Percentiles rank a stretch among this genome's conserved stretches.
These are phyloP conservation scores for Arenaria interpres DNA, from an alignment of 2,113 vertebrate species.

Conservation along the genomic window DNA sequence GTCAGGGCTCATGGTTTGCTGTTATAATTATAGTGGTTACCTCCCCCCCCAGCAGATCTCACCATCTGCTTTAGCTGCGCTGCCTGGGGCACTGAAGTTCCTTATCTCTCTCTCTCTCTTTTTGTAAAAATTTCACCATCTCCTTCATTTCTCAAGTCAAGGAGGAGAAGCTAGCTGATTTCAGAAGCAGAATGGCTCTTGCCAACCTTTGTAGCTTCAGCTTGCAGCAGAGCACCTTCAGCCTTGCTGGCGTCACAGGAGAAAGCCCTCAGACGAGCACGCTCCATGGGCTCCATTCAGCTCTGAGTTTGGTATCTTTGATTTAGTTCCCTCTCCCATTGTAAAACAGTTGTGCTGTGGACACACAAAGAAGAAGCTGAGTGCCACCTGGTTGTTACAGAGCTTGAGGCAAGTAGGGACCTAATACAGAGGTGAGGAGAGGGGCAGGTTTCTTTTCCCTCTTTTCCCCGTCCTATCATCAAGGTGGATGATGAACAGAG, in stretches of 20 bases:
- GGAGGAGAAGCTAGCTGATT: neutral
- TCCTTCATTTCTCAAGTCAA: neutral
- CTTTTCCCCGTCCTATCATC: neutral
- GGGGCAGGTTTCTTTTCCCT: neutral
- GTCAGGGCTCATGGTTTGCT: neutral
- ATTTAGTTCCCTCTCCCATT: neutral
- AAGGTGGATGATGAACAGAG: neutral
- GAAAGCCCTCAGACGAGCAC: rapidly evolving
- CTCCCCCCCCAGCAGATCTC: neutral
- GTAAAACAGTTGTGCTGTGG: neutral
- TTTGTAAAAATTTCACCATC: neutral
- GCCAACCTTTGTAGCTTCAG: neutral
- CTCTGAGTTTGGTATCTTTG: neutral
- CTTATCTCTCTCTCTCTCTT: neutral
- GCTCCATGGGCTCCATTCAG: rapidly evolving
- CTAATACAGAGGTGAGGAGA: neutral
- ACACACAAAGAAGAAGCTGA: neutral
- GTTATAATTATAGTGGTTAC: neutral
- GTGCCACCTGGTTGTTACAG: neutral
- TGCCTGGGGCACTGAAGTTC: neutral
- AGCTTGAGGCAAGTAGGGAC: neutral
- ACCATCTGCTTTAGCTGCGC: conserved; percentile 1
- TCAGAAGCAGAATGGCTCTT: neutral
- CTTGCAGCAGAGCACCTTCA: neutral
- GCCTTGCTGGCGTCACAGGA: neutral